A percentile compares a stretch with the other conserved stretches of the same genome.
Evolutionary conservation across 2,888 invertebrate genomes (phyloP).

Genomic region (Chymomyza procnemis): DNA sequence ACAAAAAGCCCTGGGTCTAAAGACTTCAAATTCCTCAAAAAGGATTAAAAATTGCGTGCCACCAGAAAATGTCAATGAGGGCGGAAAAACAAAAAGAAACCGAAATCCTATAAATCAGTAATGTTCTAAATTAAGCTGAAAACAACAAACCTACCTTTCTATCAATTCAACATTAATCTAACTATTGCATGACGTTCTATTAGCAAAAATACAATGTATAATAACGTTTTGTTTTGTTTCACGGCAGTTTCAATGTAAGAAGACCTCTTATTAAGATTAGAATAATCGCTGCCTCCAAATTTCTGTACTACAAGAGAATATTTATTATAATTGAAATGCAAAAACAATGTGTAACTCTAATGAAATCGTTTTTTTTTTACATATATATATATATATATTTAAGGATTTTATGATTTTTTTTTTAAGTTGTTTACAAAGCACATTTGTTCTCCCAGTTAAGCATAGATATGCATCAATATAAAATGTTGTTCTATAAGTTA

Average conservation of each 20-base stretch:
- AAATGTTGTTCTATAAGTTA: not conserved
- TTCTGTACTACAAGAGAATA: not conserved
- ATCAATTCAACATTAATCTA: not conserved
- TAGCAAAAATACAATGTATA: not conserved
- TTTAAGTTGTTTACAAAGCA: conserved; percentile 7
- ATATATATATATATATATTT: not conserved
- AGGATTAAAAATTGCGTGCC: not conserved
- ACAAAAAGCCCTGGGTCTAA: not conserved
- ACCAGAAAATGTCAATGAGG: not conserved
- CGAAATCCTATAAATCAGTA: not conserved
- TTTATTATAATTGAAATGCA: not conserved
- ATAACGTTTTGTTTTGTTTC: not conserved
- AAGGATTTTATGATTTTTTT: not conserved
- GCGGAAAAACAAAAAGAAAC: not conserved
- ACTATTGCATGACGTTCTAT: not conserved
- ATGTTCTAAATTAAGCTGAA: not conserved
- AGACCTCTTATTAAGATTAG: not conserved
- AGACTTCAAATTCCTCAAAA: not conserved
- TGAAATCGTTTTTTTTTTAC: not conserved
- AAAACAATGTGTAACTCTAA: not conserved
- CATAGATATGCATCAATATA: not conserved
- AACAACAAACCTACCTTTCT: not conserved
- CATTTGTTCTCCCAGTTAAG: too few species aligned
- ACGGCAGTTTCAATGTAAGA: not conserved
- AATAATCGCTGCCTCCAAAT: not conserved